Evolutionary conservation across 23 tunicate species (phyloP), one percentile per base, ranked within the genome.

Genomic region (Diplosoma virens): DNA sequence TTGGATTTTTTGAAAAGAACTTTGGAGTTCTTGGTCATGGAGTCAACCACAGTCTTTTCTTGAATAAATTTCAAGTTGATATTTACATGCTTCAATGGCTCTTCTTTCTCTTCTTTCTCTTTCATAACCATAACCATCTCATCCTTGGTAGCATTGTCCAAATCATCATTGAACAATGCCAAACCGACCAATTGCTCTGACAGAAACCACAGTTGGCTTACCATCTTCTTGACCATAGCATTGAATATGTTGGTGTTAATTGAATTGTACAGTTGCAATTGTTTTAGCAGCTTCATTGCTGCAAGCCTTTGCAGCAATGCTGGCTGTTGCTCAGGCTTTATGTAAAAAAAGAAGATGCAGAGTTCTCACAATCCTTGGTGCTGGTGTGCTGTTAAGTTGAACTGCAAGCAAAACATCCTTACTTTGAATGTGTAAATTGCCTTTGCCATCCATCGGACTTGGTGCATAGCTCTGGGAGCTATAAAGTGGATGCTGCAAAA

Each of bases 381-480:
- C n/a, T n/a, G n/a, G n/a, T n/a, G n/a, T n/a, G n/a, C n/a, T n/a
- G n/a, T 56, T 21, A 56, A 56, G 6, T 56, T 56, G 64, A 56
- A 56, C 64, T 56, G 64, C 25, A 25, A 9, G 25, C 24, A 25
- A 56, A 56, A 56, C 64, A 56, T 56, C 24, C 18, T 11, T 6
- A 56, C 64, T 56, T 56, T 56, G 24, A 56, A 56, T 16, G 64
- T 56, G 64, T n/a, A 63, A 30, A 63, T 63, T 6, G 37, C 70
- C 20, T 63, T 63, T 63, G 70, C 70, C 35, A 25, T 63, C 70
- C 37, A 63, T 29, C 63, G 21, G 24, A 20, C 24, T 11, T 63
- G 70, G 35, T 63, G 70, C 35, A 63, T 63, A 20, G 70, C 35
- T 25, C 70, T 29, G 20, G 70, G 37, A 63, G 70, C 70, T 63